Evolutionary conservation across 2,888 invertebrate genomes (phyloP).

Genomic region (Liopterus haemorrhoidalis): DNA sequence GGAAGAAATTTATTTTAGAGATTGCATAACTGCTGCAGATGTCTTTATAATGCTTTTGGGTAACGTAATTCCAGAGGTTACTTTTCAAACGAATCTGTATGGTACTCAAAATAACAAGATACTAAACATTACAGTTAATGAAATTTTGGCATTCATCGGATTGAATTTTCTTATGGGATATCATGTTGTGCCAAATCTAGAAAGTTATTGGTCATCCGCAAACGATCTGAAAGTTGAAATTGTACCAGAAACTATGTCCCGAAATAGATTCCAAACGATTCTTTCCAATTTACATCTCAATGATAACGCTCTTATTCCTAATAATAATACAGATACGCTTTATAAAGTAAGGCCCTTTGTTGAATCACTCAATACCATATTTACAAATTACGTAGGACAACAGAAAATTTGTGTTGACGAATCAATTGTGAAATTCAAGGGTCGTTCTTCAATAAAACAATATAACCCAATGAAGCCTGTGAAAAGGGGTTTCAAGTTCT

Average conservation of each 20-base stretch:
- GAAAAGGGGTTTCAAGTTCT: conserved; percentile 31
- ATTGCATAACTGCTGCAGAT: too few relatives aligned
- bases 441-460: conserved; percentile 20
- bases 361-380: conserved; percentile 20
- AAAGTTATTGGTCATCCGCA: background rate
- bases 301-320: conserved; percentile 21
- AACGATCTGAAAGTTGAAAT: conserved; percentile 17
- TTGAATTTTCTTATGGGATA: conserved; percentile 8
- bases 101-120: too few relatives aligned
- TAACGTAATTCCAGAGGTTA: too few relatives aligned
- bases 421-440: conserved; percentile 17
- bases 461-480: conserved; percentile 32
- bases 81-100: too few relatives aligned
- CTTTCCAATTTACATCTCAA: conserved; percentile 25
- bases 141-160: too few relatives aligned
- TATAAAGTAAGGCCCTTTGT: conserved; percentile 25
- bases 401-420: too few relatives aligned
- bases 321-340: conserved; percentile 22
- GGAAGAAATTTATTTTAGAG: too few relatives aligned
- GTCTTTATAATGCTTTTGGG: too few relatives aligned
- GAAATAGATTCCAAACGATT: conserved; percentile 23
- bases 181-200: conserved; percentile 5
- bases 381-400: background rate
- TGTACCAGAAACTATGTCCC: conserved; percentile 21
- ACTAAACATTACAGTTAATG: too few relatives aligned